Evolutionary conservation across 2,888 invertebrate species (phyloP), one percentile per base, ranked within the genome.

Genomic region (Phoronis australis): DNA sequence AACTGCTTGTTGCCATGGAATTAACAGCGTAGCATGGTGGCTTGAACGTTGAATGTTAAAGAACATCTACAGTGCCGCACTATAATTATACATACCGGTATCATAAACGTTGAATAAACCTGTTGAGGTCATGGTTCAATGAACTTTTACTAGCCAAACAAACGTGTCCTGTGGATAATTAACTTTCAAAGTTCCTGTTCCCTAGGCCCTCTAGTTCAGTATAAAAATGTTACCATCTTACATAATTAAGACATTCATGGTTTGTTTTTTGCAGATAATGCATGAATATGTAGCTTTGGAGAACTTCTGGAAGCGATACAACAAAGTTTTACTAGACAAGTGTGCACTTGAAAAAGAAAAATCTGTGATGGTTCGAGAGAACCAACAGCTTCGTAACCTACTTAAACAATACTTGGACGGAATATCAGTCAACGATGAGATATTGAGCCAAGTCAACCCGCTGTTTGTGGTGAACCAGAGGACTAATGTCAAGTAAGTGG

Each of bases 281-380:
- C 68, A 73, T 48, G 69, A 74, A 48, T 77, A 75, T 57, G 52
- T 59, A 15, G 54, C 65, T 0, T 51, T 88, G 79, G 85, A 85
- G 55, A 84, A 84, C 60, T 87, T 89, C 68, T 83, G 88, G 82
- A 77, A 81, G 50, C 80, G 83, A 12, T 82, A 80, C 48, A 84
- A 83, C 68, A 79, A 81, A 53, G 81, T 81, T 1, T 63, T 80
- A 21, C 71, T 83, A 40, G 84, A 82, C 63, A 80, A 79, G 42
- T 77, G 80, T 25, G 80, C 79, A 6, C 68, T 82, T 49, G 77
- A 73, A 44, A 73, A 75, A 51, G 78, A 79, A 56, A 69, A 69
- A 46, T 62, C 65, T 46, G 65, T 65, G 64, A 53, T 80, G 37
- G 71, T 80, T 4, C 78, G 80, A 45, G 85, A 87, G 67, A 88